Conservation (phyloP, 2,113 vertebrate genomes). For the Ploceus nigricollis region DNA sequence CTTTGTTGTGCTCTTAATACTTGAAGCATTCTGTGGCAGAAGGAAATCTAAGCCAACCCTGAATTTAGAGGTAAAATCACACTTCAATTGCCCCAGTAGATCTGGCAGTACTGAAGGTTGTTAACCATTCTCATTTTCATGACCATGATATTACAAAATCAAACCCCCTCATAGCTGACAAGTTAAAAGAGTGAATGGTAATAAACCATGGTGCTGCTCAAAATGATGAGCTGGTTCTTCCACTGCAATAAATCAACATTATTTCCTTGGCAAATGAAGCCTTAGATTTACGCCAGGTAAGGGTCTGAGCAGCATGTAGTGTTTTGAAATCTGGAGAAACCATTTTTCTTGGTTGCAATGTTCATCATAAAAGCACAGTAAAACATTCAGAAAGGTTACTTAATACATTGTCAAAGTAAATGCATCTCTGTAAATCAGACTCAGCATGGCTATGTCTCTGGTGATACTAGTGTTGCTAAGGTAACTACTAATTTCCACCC, state of each 20-base stretch:
- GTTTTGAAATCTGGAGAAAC: not conserved
- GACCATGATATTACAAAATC: not conserved
- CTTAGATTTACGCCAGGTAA: constrained; percentile 10
- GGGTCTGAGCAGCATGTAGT: not conserved
- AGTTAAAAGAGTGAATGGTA: not conserved
- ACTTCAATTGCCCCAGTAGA: not conserved
- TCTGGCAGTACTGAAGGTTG: not conserved
- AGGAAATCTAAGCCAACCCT: not conserved
- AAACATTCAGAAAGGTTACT: constrained; percentile 45
- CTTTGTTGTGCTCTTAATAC: not conserved
- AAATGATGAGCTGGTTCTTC: constrained; percentile 16
- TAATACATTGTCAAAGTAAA: constrained; percentile 32
- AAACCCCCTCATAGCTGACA: not conserved
- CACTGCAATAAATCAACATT: constrained; percentile 15
- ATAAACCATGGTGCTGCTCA: not conserved
- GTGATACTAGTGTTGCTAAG: constrained; percentile 68
- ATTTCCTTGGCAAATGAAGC: not conserved
- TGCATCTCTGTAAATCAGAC: constrained; percentile 61
- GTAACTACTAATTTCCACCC: constrained; percentile 73
- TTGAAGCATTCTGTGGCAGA: not conserved
- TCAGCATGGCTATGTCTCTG: not conserved
- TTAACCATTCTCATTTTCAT: not conserved
- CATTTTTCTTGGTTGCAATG: constrained; percentile 3
- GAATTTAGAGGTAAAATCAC: not conserved
- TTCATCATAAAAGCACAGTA: not conserved